Percentiles rank a stretch among this genome's conserved stretches.
phyloP scores from a whole-genome alignment of 2,113 vertebrate genomes.

The Pomatorhinus ruficollis region DNA sequence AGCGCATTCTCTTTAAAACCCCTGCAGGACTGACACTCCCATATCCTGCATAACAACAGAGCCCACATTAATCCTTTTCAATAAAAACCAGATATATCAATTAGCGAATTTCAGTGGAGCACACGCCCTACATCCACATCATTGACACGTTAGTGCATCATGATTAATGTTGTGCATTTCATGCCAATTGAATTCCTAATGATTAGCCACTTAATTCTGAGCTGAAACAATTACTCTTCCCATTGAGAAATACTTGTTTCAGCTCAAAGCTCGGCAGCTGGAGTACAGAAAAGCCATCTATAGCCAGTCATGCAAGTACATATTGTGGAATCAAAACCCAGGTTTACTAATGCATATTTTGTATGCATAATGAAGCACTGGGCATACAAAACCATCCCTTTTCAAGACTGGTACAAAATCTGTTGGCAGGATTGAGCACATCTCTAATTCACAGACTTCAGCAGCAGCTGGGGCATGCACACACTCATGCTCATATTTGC shows the following conservation, averaged over 20 bases:
- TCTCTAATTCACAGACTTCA: background rate
- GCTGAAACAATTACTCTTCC: conserved; percentile 18
- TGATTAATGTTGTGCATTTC: background rate
- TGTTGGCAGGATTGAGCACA: background rate
- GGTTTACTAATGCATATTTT: background rate
- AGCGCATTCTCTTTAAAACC: background rate
- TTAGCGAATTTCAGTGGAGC: background rate
- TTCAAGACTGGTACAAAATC: background rate
- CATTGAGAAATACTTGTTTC: conserved; percentile 10
- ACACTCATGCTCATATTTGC: background rate
- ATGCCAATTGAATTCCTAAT: conserved; percentile 41
- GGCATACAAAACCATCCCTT: background rate
- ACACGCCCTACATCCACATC: background rate
- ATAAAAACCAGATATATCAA: background rate
- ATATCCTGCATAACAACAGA: background rate
- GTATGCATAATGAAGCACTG: background rate
- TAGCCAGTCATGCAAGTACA: background rate
- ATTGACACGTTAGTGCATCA: background rate
- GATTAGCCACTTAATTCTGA: conserved; percentile 33
- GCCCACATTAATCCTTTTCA: background rate
- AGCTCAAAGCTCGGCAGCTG: background rate
- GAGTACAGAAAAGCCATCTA: background rate
- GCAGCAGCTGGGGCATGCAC: background rate
- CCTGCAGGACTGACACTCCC: background rate
- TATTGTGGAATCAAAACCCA: background rate